These are phyloP conservation scores for Metallyticus violacea DNA, from an alignment of 2,888 invertebrate genomes.

Conservation along the genomic window DNA sequence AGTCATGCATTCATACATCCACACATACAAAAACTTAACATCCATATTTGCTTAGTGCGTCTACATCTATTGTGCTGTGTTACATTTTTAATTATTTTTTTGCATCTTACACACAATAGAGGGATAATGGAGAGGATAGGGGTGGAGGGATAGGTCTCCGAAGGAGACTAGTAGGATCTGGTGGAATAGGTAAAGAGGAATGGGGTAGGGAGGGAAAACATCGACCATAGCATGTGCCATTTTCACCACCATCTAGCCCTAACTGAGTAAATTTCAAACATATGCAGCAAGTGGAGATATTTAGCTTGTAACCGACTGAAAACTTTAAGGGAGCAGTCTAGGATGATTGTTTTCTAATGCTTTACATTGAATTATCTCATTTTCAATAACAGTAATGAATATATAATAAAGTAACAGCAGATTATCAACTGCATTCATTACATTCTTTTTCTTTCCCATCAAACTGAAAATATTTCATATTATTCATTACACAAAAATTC, in stretches of 20 bases:
- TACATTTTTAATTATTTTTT: background rate
- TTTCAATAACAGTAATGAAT: too few species aligned
- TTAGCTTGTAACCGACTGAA: too few species aligned
- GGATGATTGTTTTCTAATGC: too few species aligned
- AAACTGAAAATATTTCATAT: too few species aligned
- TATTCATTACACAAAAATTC: too few species aligned
- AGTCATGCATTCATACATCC: background rate
- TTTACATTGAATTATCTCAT: too few species aligned
- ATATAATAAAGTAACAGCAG: too few species aligned
- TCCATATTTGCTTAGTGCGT: conserved; percentile 10
- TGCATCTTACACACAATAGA: background rate
- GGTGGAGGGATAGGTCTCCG: background rate
- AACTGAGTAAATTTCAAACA: too few species aligned
- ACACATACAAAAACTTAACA: background rate
- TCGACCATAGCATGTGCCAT: background rate
- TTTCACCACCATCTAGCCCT: background rate
- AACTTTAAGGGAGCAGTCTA: too few species aligned
- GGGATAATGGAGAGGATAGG: background rate
- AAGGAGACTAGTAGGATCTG: background rate
- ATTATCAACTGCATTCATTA: too few species aligned
- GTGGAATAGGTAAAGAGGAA: background rate
- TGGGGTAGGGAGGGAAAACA: background rate
- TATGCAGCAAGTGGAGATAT: too few species aligned
- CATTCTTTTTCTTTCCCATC: too few species aligned
- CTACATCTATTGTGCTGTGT: conserved; percentile 28